These are phyloP conservation scores for Hippocampus comes DNA, from an alignment of 2,113 vertebrate species.

Conservation along the genomic window DNA sequence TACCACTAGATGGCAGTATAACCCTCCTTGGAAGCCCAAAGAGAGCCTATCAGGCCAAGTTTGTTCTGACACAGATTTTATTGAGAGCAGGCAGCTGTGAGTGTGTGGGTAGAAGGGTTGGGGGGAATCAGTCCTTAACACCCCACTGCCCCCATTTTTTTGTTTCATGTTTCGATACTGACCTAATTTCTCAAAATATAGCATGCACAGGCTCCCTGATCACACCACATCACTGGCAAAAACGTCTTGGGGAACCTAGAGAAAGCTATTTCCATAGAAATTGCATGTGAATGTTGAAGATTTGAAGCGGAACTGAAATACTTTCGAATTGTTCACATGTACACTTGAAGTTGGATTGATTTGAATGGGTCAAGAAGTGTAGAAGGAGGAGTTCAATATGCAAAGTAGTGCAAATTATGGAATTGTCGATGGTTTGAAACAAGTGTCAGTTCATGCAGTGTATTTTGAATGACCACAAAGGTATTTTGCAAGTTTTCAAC, in stretches of 20 bases:
- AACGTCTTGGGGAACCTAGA: not conserved
- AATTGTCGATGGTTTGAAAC: too few relatives aligned
- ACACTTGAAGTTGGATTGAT: too few relatives aligned
- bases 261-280: too few relatives aligned
- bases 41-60: slow-evolving; percentile 27
- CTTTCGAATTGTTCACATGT: too few relatives aligned
- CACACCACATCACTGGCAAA: not conserved
- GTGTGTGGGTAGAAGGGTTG: not conserved
- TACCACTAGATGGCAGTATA: slow-evolving; percentile 60
- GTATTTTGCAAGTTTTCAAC: too few relatives aligned
- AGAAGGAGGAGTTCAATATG: not conserved
- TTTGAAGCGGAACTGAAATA: too few relatives aligned
- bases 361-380: not conserved
- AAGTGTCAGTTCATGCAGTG: too few relatives aligned
- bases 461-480: too few relatives aligned
- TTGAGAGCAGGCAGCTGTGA: slow-evolving; percentile 38
- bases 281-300: too few relatives aligned
- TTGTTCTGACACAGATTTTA: slow-evolving; percentile 33
- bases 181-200: slow-evolving; percentile 11
- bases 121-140: slow-evolving; percentile 15
- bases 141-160: slow-evolving; percentile 3
- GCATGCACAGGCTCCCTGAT: not conserved
- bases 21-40: slow-evolving; percentile 6
- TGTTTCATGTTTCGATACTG: slow-evolving; percentile 4
- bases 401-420: too few relatives aligned